Evolutionary conservation across 2,113 vertebrate species (phyloP), one percentile per base, ranked within the genome.

Genomic region (Cyphomyrus plagiostoma): DNA sequence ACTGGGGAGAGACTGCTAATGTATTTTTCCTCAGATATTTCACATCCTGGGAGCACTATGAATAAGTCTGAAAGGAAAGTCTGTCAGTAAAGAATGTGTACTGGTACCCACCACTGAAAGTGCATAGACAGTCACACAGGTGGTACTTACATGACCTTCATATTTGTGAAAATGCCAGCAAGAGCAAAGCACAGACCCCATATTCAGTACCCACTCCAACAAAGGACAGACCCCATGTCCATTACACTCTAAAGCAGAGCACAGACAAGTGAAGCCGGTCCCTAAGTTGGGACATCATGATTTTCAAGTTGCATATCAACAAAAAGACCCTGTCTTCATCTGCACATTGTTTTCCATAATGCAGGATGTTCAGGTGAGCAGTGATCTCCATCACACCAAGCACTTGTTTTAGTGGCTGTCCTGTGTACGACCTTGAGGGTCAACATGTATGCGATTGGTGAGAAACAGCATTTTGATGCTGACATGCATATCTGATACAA

Each of bases 321-420:
- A 99, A 97, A 90, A 96, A 98, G 93, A 99, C 96, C 94, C 98
- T 99, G 94, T 99, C 97, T 7, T 99, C 97, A 90, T 99, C 97
- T 0, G 97, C 94, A n/a, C 94, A 93, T 74, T 97, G 97, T n/a
- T 97, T 95, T 89, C 96, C 97, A 90, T 95, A 95, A 91, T 99
- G 93, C 87, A 98, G 94, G 0, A 86, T 89, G 93, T 97, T 98
- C 84, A 99, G 94, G 84, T 96, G 96, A 85, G 97, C 97, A 21
- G 97, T 98, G 53, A 99, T 93, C 9, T 98, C 98, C 88, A 93
- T 93, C 87, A 99, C 96, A n/a, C 94, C 96, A 94, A 97, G 97
- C 53, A 99, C 95, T 91, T 99, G 97, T 0, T 91, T 94, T 88
- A 97, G 96, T 0, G 95, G 97, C 87, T 94, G 95, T 91, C 97